Conservation (phyloP, 2,888 invertebrate genomes). For the Drosophila neoperkinsi region DNA sequence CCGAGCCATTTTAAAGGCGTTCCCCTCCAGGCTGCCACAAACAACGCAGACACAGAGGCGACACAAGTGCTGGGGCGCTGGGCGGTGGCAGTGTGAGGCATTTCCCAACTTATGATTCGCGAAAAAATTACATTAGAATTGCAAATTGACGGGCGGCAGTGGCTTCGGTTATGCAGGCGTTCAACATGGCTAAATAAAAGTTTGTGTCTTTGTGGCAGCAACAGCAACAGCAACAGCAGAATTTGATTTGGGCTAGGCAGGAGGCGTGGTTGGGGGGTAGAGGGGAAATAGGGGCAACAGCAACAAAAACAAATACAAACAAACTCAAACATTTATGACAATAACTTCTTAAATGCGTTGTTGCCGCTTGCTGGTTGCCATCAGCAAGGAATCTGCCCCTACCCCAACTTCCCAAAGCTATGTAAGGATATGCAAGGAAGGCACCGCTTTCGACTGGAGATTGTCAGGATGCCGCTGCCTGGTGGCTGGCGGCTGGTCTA, state of each 20-base stretch:
- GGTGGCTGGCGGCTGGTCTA: constrained; percentile 47
- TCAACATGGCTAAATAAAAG: constrained; percentile 75
- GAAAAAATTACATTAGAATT: constrained; percentile 84
- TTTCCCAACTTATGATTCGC: constrained; percentile 79
- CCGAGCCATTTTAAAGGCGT: constrained; percentile 43
- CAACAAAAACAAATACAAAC: constrained; percentile 48
- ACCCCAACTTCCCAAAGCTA: constrained; percentile 22
- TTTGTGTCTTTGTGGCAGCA: constrained; percentile 66
- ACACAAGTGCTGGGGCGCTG: constrained; percentile 33
- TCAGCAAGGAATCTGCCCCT: constrained; percentile 36
- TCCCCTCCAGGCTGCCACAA: constrained; percentile 20
- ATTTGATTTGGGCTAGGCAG: constrained; percentile 47
- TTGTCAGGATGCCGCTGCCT: constrained; percentile 13
- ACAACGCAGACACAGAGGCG: constrained; percentile 26
- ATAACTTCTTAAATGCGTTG: constrained; percentile 81
- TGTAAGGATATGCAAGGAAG: constrained; percentile 59
- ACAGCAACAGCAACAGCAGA: constrained; percentile 34
- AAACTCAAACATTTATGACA: constrained; percentile 81
- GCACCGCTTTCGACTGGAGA: constrained; percentile 12
- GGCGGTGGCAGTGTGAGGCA: constrained; percentile 30
- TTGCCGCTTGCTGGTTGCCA: constrained; percentile 50
- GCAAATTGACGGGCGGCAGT: constrained; percentile 73
- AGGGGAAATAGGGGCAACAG: background rate
- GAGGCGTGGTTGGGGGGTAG: background rate
- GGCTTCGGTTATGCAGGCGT: constrained; percentile 43